phyloP scores from a whole-genome alignment of 2,888 invertebrate species.

The Stenchaetothrips biformis region DNA sequence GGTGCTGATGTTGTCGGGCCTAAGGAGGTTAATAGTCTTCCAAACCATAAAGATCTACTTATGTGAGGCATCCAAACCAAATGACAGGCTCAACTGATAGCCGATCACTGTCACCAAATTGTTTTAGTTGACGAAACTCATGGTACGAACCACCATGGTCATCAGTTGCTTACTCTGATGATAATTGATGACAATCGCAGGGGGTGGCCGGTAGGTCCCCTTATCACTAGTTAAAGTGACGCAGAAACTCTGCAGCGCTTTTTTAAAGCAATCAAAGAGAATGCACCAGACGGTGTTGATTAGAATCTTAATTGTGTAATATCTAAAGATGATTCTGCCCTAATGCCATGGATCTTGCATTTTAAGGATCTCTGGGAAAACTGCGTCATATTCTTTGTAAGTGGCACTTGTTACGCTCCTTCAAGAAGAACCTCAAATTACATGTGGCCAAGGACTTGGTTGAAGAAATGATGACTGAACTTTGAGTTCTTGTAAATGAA shows the following conservation, averaged over 20 bases:
- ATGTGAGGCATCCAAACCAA: constrained; percentile 31
- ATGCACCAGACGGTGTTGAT: neutral
- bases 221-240: constrained; percentile 30
- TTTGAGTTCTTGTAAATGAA: neutral
- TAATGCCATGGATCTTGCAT: constrained; percentile 23
- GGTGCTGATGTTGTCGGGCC: too few relatives aligned
- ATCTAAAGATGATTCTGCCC: constrained; percentile 27
- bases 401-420: neutral
- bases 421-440: neutral
- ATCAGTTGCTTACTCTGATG: constrained; percentile 27
- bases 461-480: constrained; percentile 5
- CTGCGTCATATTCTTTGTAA: constrained; percentile 27
- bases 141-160: constrained; percentile 29
- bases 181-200: constrained; percentile 27
- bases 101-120: constrained; percentile 2
- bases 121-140: constrained; percentile 28
- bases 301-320: constrained; percentile 28
- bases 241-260: constrained; percentile 29
- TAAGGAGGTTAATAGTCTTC: too few relatives aligned
- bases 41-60: constrained; percentile 28
- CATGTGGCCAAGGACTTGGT: neutral
- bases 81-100: constrained; percentile 19
- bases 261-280: constrained; percentile 25
- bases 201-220: constrained; percentile 32
- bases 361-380: neutral